Base-by-base conservation (phyloP, 1,140 invertebrate species). In the Drosophila tristis region DNA sequence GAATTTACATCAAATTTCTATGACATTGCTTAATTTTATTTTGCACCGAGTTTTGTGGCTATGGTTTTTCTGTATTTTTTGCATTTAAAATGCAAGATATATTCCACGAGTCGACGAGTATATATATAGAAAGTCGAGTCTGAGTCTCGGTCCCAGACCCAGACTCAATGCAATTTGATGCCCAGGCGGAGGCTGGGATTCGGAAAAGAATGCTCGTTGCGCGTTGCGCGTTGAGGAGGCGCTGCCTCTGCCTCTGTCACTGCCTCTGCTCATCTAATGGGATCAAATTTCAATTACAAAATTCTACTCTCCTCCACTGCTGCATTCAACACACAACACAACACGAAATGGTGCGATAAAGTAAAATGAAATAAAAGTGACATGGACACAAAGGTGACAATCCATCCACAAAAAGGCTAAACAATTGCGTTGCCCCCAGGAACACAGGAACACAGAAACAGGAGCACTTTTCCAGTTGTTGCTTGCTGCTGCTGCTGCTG, bases 281-380 rank as follows among this genome's bases (percentile, higher is more conserved):
- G 64, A 86, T 90, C 86, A 90, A 90, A 90, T 90, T 90, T 90
- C 86, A 90, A 90, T 90, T 90, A 90, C 82, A 86, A 78, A 90
- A 82, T 79, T 61, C 74, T 80, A 35, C 65, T 44, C 61, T 61
- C 68, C 58, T 51, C 63, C 65, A 72, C 29, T 45, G 67, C 39
- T 60, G 67, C 68, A 72, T 72, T 25, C 23, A 25, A 25, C 23
- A 25, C 23, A 25, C 23, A 53, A 25, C 23, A 53, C 68, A 72
- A 42, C 67, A 43, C 55, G 35, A 16, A 48, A 48, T 74, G 66
- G 64, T 35, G 64, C 57, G 66, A 74, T 64, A 72, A 45, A 74
- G 73, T 72, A 73, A 75, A 55, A 80, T 53, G 53, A 71, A 71
- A 80, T 68, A 84, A 86, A 80, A 85, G 76, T 85, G 84, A 79